Evolutionary conservation across 2,797 vertebrate genomes (phyloP).

Genomic region (Lutjanus argentimaculatus): DNA sequence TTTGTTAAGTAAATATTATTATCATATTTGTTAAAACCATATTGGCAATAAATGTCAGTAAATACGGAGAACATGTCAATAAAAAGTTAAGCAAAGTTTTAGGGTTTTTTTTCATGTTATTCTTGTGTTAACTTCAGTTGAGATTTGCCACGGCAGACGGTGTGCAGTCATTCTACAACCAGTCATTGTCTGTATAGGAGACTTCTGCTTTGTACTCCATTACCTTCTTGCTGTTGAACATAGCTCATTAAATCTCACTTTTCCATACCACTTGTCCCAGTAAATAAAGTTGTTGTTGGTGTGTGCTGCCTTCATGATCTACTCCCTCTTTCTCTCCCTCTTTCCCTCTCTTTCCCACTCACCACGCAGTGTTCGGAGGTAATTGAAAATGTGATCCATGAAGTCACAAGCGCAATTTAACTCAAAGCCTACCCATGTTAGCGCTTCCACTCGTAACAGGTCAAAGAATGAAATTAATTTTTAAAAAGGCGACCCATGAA

Average conservation of each 20-base stretch:
- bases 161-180: conserved; percentile 43
- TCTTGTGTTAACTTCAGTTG: conserved; percentile 22
- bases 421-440: conserved; percentile 90
- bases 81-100: conserved; percentile 11
- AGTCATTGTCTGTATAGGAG: conserved; percentile 50
- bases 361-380: conserved; percentile 87
- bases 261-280: conserved; percentile 76
- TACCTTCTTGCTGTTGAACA: conserved; percentile 72
- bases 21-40: not conserved
- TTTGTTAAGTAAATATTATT: not conserved
- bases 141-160: conserved; percentile 27
- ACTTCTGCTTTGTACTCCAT: conserved; percentile 69
- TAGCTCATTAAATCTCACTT: conserved; percentile 83
- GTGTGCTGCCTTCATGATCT: conserved; percentile 66
- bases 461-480: conserved; percentile 94
- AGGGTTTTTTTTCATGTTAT: conserved; percentile 7
- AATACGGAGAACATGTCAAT: conserved; percentile 11
- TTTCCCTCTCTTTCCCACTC: conserved; percentile 34
- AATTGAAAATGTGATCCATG: conserved; percentile 92
- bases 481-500: conserved; percentile 92
- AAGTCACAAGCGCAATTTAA: conserved; percentile 90
- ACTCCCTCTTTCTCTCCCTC: conserved; percentile 23
- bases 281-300: conserved; percentile 87
- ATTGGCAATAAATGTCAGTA: not conserved
- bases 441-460: conserved; percentile 90